These are phyloP conservation scores for Pangasius mekongensis DNA, from an alignment of 2,797 vertebrate genomes.

Conservation along the genomic window DNA sequence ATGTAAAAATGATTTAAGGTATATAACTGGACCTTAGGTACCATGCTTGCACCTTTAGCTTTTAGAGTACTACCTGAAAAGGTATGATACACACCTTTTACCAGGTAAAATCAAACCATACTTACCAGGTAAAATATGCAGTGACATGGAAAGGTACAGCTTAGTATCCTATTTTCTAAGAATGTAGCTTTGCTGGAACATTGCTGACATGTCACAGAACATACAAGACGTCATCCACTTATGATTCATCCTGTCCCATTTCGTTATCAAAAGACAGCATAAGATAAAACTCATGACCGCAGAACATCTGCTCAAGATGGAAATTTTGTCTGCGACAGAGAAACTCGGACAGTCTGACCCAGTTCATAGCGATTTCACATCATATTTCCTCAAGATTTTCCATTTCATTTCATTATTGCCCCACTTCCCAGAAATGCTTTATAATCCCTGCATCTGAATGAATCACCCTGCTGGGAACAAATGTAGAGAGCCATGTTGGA, in stretches of 20 bases:
- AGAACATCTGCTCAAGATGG: constrained; percentile 13
- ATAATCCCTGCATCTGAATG: background rate
- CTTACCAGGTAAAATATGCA: background rate
- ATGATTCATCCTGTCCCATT: background rate
- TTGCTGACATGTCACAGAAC: background rate
- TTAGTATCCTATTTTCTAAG: background rate
- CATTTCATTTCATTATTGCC: constrained; percentile 3
- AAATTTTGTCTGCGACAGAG: constrained; percentile 25
- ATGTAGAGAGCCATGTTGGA: background rate
- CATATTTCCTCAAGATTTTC: constrained; percentile 22
- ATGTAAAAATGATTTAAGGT: background rate
- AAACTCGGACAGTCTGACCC: constrained; percentile 19
- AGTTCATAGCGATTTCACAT: constrained; percentile 22
- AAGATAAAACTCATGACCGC: constrained; percentile 7
- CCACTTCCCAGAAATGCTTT: constrained; percentile 11
- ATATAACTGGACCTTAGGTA: background rate
- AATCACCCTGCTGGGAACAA: background rate
- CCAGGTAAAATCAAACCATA: background rate
- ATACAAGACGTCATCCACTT: background rate
- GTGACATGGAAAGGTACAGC: no score
- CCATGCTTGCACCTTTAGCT: background rate
- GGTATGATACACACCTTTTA: background rate
- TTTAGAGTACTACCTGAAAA: background rate
- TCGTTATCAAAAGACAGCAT: background rate
- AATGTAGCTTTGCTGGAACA: background rate